phyloP scores from a whole-genome alignment of 2,888 invertebrate species.

The Stegana nigrithorax region DNA sequence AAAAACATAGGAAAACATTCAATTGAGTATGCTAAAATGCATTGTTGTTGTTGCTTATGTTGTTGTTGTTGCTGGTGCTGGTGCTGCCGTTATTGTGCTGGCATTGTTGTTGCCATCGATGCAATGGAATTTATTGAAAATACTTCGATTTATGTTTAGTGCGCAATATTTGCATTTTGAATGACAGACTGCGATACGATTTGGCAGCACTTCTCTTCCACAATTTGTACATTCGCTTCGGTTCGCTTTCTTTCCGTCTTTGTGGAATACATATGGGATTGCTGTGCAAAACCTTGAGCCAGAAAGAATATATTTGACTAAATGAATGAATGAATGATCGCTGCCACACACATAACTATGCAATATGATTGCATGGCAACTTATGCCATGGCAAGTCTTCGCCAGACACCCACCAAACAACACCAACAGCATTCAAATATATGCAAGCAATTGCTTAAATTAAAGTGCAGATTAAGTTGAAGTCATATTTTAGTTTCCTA shows the following conservation, averaged over 20 bases:
- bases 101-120: slow-evolving; percentile 15
- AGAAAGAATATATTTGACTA: slow-evolving; percentile 9
- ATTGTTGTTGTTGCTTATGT: slow-evolving; percentile 43
- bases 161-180: slow-evolving; percentile 51
- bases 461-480: too few species aligned
- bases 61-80: slow-evolving; percentile 18
- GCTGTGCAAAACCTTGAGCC: slow-evolving; percentile 13
- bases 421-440: too few species aligned
- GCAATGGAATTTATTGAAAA: slow-evolving; percentile 51
- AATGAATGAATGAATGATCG: slow-evolving; percentile 5
- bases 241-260: too few species aligned
- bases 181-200: slow-evolving; percentile 26
- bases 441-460: too few species aligned
- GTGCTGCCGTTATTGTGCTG: neutral
- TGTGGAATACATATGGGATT: neutral
- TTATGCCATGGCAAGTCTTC: too few species aligned
- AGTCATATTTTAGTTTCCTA: too few species aligned
- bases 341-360: too few species aligned
- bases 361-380: too few species aligned
- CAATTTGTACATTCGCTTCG: neutral
- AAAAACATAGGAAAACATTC: slow-evolving; percentile 16
- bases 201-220: neutral
- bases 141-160: slow-evolving; percentile 56
- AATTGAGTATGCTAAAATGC: slow-evolving; percentile 9
- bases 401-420: too few species aligned